Evolutionary conservation across 2,797 vertebrate species (phyloP), one percentile per base, ranked within the genome.

Genomic region (Crenuchus spilurus): DNA sequence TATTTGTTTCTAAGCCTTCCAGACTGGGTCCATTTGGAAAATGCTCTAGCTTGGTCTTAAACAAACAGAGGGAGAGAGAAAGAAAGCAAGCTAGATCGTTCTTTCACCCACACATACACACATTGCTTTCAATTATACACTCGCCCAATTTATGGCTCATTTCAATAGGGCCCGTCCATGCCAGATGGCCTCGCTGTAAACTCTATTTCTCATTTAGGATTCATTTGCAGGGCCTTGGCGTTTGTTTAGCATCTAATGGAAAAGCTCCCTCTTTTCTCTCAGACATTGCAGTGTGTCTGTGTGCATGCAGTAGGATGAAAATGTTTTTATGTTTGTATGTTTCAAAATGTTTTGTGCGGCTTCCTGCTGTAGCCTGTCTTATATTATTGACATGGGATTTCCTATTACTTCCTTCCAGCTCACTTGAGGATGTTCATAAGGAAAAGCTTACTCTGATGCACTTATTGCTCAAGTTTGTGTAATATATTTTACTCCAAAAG

Each of bases 101-200:
- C 22, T n/a, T 44, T 67, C 42, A 55, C 52, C 63, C 35, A 44
- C 61, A 42, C 62, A 49, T 46, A 13, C 26, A 63, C 83, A 73
- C 83, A 83, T 85, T 80, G 75, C 77, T 84, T 86, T 88, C 84
- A 88, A 80, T 86, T 76, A 75, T 75, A 49, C 31, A 35, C 73
- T 72, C 62, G 7, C 65, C 74, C 83, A 84, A 84, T 89, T 86
- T 82, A 82, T 79, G 68, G 74, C 81, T 85, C 79, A 82, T 88
- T 86, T 89, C 81, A 83, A 84, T 79, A 72, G 83, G 74, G 65
- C 79, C 74, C 22, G 67, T 75, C 76, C 71, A 52, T 76, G 81
- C 88, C 91, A 92, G 90, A 92, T 90, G 91, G 85, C 81, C 66
- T 75, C 74, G 84, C 83, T 83, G 81, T 81, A 85, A 84, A 82